Conservation (phyloP, 23 tunicate species). For the Pegea sp. region DNA sequence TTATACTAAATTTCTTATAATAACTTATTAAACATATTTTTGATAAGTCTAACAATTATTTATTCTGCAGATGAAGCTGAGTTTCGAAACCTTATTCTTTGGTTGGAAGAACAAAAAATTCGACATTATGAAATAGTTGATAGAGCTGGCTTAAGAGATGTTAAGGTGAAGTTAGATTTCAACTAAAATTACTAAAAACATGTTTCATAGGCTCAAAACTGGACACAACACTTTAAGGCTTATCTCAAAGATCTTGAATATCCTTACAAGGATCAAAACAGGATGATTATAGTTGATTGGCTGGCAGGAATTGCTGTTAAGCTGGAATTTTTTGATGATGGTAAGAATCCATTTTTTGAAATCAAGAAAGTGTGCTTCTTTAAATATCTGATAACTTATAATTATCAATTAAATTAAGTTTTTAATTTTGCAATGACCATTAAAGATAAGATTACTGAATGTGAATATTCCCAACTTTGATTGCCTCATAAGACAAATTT, state of each 20-base stretch:
- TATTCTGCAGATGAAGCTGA: too few species aligned
- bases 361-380: neutral
- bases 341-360: slow-evolving; percentile 6
- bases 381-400: too few species aligned
- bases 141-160: slow-evolving; percentile 6
- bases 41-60: too few species aligned
- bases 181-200: neutral
- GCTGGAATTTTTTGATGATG: slow-evolving; percentile 56
- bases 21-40: too few species aligned
- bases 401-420: neutral
- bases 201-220: slow-evolving; percentile 16
- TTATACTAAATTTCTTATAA: too few species aligned
- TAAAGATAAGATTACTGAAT: neutral
- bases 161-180: neutral
- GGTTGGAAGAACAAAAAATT: slow-evolving; percentile 89
- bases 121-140: slow-evolving; percentile 54
- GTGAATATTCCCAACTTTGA: too few species aligned
- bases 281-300: slow-evolving; percentile 34
- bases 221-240: slow-evolving; percentile 18
- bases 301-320: slow-evolving; percentile 48
- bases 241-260: slow-evolving; percentile 47
- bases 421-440: neutral
- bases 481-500: too few species aligned
- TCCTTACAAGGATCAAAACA: slow-evolving; percentile 25
- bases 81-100: slow-evolving; percentile 14